Evolutionary conservation across 1,140 invertebrate species (phyloP), one percentile per base, ranked within the genome.

Genomic region (Drosophila sechellia): DNA sequence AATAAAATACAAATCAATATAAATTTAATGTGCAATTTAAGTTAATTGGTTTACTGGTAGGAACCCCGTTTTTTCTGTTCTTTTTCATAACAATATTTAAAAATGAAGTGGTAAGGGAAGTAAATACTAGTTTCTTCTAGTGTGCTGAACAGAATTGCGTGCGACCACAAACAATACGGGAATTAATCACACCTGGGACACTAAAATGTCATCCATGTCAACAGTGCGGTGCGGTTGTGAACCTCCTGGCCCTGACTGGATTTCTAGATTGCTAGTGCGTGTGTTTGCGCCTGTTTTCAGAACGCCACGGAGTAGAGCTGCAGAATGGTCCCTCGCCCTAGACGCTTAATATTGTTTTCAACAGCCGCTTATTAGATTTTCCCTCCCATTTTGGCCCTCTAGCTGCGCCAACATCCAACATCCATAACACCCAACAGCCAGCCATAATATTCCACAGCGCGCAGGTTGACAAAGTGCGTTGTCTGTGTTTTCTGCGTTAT

Each of bases 111-210:
- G 27, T 22, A 8, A 31, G 6, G 31, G 31, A 3, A 31, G 2
- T 11, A 4, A 20, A 6, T 5, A 5, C n/a, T 17, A 22, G 60
- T 61, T 64, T 27, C 20, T 15, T 15, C 12, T 10, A 66, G 57
- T 66, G 63, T 42, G 8, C 5, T 12, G 12, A 22, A 13, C 3
- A 17, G 15, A 37, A 65, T 52, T 52, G 64, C 64, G 64, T 68
- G 64, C 60, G 46, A 66, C 60, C 52, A 57, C 68, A 57, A 79
- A 81, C 77, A 86, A 86, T 77, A 65, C 57, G 73, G 52, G 80
- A 86, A 86, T 86, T 86, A 86, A 86, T 86, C 81, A 81, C 81
- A 86, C 83, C 83, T 86, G 81, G 79, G 75, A 56, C 72, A 76
- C 73, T 87, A 84, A 84, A 84, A 79, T 83, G 83, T 86, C 81